Evolutionary conservation across 2,113 vertebrate genomes (phyloP).

Genomic region (Oostethus manadensis): DNA sequence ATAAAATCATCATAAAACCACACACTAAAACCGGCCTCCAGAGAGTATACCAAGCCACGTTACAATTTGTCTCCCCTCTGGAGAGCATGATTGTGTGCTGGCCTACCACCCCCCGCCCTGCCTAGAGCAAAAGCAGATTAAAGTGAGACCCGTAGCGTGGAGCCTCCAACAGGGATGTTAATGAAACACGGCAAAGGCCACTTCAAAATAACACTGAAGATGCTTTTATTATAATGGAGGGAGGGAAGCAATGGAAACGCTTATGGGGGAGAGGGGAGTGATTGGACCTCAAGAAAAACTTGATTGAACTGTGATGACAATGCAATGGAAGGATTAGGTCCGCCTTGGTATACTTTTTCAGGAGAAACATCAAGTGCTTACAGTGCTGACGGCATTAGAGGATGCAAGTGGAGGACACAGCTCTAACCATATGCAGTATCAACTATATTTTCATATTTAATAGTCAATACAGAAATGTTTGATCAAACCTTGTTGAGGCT

Average conservation of each 20-base stretch:
- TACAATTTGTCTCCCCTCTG: constrained; percentile 27
- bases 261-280: neutral
- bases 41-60: constrained; percentile 26
- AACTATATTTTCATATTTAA: too few relatives aligned
- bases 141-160: constrained; percentile 30
- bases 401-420: too few relatives aligned
- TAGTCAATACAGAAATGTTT: too few relatives aligned
- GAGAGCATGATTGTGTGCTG: constrained; percentile 30
- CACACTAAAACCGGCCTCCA: too few relatives aligned
- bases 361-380: constrained; percentile 8
- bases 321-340: neutral
- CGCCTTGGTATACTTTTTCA: neutral
- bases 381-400: neutral
- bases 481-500: too few relatives aligned
- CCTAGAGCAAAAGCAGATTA: constrained; percentile 24
- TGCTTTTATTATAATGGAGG: neutral
- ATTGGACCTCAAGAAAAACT: neutral
- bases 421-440: too few relatives aligned
- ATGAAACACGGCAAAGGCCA: constrained; percentile 49
- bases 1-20: constrained; percentile 32
- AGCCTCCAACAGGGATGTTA: constrained; percentile 53
- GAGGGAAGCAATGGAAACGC: neutral
- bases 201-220: constrained; percentile 24
- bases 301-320: constrained; percentile 8
- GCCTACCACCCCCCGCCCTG: constrained; percentile 1